Conservation (phyloP, 2,888 invertebrate species). For the Sphaerolaimus hirsutus region DNA sequence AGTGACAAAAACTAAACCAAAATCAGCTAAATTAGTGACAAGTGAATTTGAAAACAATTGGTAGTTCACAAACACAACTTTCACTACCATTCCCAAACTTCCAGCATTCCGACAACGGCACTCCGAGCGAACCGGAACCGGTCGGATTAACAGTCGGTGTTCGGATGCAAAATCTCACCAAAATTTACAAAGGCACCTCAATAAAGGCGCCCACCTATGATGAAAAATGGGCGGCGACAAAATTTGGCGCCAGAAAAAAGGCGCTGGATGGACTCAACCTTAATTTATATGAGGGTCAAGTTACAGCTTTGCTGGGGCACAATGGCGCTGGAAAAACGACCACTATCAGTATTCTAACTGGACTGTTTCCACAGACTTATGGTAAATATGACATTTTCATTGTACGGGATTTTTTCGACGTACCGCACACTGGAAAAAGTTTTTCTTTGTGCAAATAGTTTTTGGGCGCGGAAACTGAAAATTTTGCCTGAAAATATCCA, state of each 20-base stretch:
- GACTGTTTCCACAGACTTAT: conserved; percentile 5
- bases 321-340: conserved; percentile 77
- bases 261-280: conserved; percentile 52
- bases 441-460: too few relatives aligned
- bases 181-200: conserved; percentile 24
- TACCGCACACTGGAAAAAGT: too few relatives aligned
- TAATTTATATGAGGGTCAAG: conserved; percentile 52
- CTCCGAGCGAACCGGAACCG: conserved; percentile 30
- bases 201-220: too few relatives aligned
- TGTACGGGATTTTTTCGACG: too few relatives aligned
- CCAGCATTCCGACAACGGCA: not conserved
- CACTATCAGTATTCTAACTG: conserved; percentile 36
- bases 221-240: too few relatives aligned
- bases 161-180: conserved; percentile 43
- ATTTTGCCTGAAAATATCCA: too few relatives aligned
- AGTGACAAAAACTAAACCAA: too few relatives aligned
- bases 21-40: too few relatives aligned
- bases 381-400: conserved; percentile 21
- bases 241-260: conserved; percentile 28
- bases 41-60: too few relatives aligned
- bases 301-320: conserved; percentile 58
- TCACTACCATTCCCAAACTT: not conserved
- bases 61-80: not conserved
- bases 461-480: too few relatives aligned
- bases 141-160: conserved; percentile 39